Evolutionary conservation across 2,888 invertebrate genomes (phyloP), one percentile per base, ranked within the genome.

Genomic region (Polydesmus complanatus): DNA sequence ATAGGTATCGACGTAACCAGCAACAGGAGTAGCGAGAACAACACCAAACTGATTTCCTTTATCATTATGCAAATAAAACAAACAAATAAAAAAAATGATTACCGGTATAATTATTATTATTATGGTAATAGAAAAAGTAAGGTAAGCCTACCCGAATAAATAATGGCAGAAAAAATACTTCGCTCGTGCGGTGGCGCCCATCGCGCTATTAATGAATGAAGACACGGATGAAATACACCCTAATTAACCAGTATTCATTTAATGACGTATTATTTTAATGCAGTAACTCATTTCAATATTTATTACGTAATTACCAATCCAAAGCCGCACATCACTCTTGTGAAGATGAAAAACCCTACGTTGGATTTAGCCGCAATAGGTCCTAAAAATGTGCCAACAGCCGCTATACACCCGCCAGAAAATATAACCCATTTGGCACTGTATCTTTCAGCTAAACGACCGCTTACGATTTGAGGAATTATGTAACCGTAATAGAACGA

Each of bases 401-500:
- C 67, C 2, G 66, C 66, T 2, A 72, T 55, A 2, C 67, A 26
- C 5, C 68, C 61, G 2, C 67, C 91, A 60, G 86, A 75, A 14
- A 90, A 90, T 57, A 91, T 81, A 74, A 94, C 86, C 68, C 83
- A 81, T 66, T 90, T 84, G 54, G 91, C 89, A 23, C 95, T 95
- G 71, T 85, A 88, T 67, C 81, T 83, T 73, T 92, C 92, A 11
- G 94, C 86, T 68, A 95, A 75, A 67, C 91, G 86, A 55, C 92
- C 92, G 71, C 92, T 92, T 2, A 92, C 90, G 69, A 93, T 87
- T 74, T 88, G 80, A 1, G 92, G 91, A 68, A 92, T 77, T 55
- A 93, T 89, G 74, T 93, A 93, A 56, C 93, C 93, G 70, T 89
- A 92, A 80, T 93, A 93, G 76, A 93, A 93, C 1, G 90, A 87